Evolutionary conservation across 2,797 vertebrate genomes (phyloP).

Genomic region (Babyrousa celebensis): DNA sequence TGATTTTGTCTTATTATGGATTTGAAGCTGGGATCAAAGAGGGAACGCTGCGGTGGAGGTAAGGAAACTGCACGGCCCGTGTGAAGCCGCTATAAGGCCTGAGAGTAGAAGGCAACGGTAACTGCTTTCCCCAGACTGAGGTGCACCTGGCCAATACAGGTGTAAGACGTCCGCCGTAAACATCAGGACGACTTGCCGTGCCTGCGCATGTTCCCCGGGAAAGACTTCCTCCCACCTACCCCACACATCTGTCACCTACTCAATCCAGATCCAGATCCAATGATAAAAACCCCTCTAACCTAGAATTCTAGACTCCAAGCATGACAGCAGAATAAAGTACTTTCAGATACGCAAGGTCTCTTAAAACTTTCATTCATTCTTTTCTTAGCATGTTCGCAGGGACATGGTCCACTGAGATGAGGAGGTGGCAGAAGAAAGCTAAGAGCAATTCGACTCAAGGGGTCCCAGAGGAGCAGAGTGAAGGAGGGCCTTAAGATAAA

Average conservation of each 20-base stretch:
- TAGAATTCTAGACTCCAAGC: background rate
- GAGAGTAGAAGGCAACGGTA: background rate
- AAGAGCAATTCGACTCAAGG: background rate
- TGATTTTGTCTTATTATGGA: conserved; percentile 44
- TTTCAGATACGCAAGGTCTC: background rate
- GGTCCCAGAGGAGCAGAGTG: background rate
- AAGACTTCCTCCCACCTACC: background rate
- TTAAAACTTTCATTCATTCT: background rate
- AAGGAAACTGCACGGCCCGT: conserved; percentile 15
- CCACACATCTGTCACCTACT: background rate
- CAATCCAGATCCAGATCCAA: background rate
- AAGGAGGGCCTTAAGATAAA: background rate
- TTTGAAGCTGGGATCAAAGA: conserved; percentile 44
- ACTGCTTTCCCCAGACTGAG: background rate
- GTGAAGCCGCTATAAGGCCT: background rate
- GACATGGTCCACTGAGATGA: background rate
- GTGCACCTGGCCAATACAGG: background rate
- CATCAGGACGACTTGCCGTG: background rate
- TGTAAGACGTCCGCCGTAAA: background rate
- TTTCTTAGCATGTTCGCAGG: background rate
- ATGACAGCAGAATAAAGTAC: background rate
- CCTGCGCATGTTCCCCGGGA: background rate
- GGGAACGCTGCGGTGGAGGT: background rate
- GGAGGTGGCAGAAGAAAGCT: background rate
- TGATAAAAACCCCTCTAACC: background rate